phyloP scores from a whole-genome alignment of 2,797 vertebrate genomes.

The Petrocephalus schoutedeni region DNA sequence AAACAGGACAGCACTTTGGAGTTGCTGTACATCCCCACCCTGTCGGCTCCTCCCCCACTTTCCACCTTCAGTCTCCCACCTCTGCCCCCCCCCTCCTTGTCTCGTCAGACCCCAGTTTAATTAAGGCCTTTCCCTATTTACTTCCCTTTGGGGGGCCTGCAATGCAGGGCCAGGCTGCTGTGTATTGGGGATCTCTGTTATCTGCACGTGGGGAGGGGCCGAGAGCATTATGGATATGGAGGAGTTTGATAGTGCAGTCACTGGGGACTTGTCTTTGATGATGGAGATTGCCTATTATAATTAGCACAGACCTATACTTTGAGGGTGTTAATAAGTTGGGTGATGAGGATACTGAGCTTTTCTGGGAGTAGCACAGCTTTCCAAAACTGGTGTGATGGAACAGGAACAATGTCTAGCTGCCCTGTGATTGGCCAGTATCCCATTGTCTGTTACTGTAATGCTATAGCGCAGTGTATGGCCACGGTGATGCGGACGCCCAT shows the following conservation, averaged over 20 bases:
- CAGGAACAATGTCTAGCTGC: not conserved
- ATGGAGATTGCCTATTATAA: slow-evolving; percentile 4
- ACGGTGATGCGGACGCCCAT: not conserved
- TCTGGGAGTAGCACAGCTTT: not conserved
- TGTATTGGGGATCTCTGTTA: not conserved
- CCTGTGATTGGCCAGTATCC: not conserved
- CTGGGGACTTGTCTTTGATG: slow-evolving; percentile 15
- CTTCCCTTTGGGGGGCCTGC: not conserved
- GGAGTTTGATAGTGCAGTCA: not conserved
- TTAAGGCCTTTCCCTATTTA: slow-evolving; percentile 10
- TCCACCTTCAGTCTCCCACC: not conserved
- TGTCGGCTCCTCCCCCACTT: not conserved
- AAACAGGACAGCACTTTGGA: slow-evolving; percentile 14
- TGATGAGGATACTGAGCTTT: slow-evolving; percentile 10
- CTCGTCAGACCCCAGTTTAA: slow-evolving; percentile 17
- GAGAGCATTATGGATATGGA: not conserved
- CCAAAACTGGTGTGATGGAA: not conserved
- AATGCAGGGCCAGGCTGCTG: not conserved
- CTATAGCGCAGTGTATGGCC: not conserved
- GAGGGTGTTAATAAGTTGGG: slow-evolving; percentile 5
- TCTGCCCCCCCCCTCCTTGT: not conserved
- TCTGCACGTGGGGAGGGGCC: not conserved
- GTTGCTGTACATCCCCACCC: not conserved
- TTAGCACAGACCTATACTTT: not conserved
- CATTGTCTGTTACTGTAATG: not conserved